Conservation (phyloP, 2,797 vertebrate genomes). For the Sebastiscus tertius region DNA sequence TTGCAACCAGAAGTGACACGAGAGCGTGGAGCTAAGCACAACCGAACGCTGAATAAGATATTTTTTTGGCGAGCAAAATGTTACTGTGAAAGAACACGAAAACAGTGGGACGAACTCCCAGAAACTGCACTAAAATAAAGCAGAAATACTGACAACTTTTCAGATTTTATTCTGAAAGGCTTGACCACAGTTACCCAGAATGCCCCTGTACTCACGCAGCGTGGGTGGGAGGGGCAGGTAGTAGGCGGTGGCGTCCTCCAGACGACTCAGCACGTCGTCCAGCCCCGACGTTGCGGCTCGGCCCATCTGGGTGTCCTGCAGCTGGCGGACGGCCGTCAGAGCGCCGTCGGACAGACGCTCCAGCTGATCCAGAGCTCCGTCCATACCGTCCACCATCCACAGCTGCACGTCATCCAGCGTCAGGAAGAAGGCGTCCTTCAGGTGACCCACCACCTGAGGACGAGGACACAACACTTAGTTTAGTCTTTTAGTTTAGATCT, state of each 20-base stretch:
- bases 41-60: too few relatives aligned
- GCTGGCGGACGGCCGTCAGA: constrained; percentile 1
- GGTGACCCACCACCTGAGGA: constrained; percentile 70
- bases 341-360: constrained; percentile 21
- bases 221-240: constrained; percentile 78
- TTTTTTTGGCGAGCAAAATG: too few relatives aligned
- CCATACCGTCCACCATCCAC: constrained; percentile 64
- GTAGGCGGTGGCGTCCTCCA: constrained; percentile 68
- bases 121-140: not conserved
- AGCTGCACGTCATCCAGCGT: constrained; percentile 75
- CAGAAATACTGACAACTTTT: not conserved
- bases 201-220: constrained; percentile 67
- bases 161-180: not conserved
- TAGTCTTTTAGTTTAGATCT: not conserved
- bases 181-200: not conserved
- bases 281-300: constrained; percentile 41
- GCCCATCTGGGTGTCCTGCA: constrained; percentile 63
- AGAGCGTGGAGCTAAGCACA: too few relatives aligned
- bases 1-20: too few relatives aligned
- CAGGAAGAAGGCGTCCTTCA: constrained; percentile 72
- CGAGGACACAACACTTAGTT: not conserved
- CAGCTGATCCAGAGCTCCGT: constrained; percentile 52
- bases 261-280: constrained; percentile 68
- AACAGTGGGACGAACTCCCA: too few relatives aligned
- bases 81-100: too few relatives aligned